Percentiles rank a stretch among this genome's conserved stretches.
Evolutionary conservation across 2,797 vertebrate genomes (phyloP).

Genomic region (Thripadectes ignobilis): DNA sequence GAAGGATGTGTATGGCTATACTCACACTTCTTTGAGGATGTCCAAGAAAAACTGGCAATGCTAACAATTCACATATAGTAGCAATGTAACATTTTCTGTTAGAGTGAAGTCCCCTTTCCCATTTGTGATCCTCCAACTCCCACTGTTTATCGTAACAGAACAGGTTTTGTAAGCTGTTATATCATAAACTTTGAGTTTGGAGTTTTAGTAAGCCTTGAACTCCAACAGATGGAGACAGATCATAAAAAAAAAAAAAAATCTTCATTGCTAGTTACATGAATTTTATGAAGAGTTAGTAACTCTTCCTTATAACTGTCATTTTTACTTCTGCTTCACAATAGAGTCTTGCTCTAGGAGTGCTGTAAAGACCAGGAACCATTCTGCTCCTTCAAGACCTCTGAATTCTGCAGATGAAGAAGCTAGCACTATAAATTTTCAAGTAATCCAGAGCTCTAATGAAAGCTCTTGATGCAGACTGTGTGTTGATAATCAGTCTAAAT

Average conservation of each 20-base stretch:
- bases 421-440: neutral
- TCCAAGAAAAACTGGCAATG: neutral
- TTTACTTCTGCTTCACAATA: neutral
- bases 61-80: neutral
- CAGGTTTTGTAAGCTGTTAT: neutral
- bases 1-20: neutral
- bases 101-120: neutral
- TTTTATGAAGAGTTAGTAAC: neutral
- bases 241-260: neutral
- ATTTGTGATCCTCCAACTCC: neutral
- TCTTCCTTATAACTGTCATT: neutral
- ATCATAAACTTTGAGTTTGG: neutral
- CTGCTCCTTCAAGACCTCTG: neutral
- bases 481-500: neutral
- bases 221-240: neutral
- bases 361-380: neutral
- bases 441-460: neutral
- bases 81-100: neutral
- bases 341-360: neutral
- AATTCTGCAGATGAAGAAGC: neutral
- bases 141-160: neutral
- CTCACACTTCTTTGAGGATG: neutral
- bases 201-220: neutral
- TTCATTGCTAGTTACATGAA: neutral
- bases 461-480: neutral